Conservation (phyloP, 2,888 invertebrate genomes). For the Dione vanillae region DNA sequence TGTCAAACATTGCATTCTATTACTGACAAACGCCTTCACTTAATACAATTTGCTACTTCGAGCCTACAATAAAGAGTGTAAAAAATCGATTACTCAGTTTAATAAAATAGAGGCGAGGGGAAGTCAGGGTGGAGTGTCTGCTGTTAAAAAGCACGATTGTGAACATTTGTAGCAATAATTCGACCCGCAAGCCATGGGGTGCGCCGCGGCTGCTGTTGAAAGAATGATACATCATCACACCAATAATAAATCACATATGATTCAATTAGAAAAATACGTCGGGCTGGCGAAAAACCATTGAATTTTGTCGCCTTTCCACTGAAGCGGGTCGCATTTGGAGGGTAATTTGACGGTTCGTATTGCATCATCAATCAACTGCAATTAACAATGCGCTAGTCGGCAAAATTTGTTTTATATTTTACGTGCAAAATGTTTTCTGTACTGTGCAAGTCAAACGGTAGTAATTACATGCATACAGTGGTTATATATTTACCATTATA, state of each 20-base stretch:
- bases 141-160: slow-evolving; percentile 77
- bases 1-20: not conserved
- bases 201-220: slow-evolving; percentile 80
- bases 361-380: slow-evolving; percentile 78
- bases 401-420: slow-evolving; percentile 34
- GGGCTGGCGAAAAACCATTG: slow-evolving; percentile 67
- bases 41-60: slow-evolving; percentile 50
- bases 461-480: slow-evolving; percentile 5
- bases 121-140: slow-evolving; percentile 50
- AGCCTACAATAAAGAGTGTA: slow-evolving; percentile 59
- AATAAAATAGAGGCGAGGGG: slow-evolving; percentile 73
- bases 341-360: slow-evolving; percentile 79
- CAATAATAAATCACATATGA: slow-evolving; percentile 84
- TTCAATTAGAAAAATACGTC: slow-evolving; percentile 83
- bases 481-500: not conserved
- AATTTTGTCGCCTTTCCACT: slow-evolving; percentile 66
- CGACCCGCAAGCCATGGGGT: slow-evolving; percentile 77
- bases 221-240: slow-evolving; percentile 84
- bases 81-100: slow-evolving; percentile 62
- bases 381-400: slow-evolving; percentile 61
- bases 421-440: slow-evolving; percentile 15
- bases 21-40: slow-evolving; percentile 46
- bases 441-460: not conserved
- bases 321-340: slow-evolving; percentile 65
- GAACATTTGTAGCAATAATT: slow-evolving; percentile 82